Conservation (phyloP, 2,888 invertebrate species). For the Heteromyza rotundicornis region DNA sequence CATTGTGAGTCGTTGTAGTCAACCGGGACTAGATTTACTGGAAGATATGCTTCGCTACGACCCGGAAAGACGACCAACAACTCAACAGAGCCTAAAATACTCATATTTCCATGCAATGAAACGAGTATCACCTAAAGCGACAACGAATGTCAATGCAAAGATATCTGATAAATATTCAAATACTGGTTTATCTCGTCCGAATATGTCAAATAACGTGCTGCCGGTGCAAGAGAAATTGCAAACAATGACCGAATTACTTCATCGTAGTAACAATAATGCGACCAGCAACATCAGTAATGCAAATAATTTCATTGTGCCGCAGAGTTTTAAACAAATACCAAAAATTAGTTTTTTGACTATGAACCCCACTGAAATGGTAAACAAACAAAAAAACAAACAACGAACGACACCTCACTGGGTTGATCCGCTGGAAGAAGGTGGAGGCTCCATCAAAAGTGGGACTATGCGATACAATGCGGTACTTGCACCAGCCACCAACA, state of each 20-base stretch:
- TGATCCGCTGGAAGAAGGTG: slow-evolving; percentile 27
- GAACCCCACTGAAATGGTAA: slow-evolving; percentile 34
- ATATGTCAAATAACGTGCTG: slow-evolving; percentile 54
- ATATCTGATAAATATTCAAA: slow-evolving; percentile 47
- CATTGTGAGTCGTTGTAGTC: slow-evolving; percentile 82
- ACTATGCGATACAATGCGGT: slow-evolving; percentile 42
- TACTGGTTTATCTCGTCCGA: slow-evolving; percentile 38
- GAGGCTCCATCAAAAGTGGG: slow-evolving; percentile 36
- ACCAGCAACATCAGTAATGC: slow-evolving; percentile 41
- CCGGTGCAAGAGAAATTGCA: slow-evolving; percentile 56
- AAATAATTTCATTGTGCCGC: slow-evolving; percentile 25
- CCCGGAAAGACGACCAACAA: slow-evolving; percentile 89
- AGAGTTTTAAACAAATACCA: slow-evolving; percentile 35
- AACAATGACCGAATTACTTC: slow-evolving; percentile 48
- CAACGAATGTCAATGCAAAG: slow-evolving; percentile 49
- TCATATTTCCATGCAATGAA: slow-evolving; percentile 61
- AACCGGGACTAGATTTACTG: slow-evolving; percentile 82
- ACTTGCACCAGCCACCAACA: slow-evolving; percentile 37
- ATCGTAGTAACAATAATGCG: slow-evolving; percentile 31
- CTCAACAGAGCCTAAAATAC: slow-evolving; percentile 84
- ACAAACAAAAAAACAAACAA: too few relatives aligned
- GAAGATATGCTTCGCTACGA: slow-evolving; percentile 90
- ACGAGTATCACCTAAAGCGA: slow-evolving; percentile 56
- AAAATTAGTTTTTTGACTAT: slow-evolving; percentile 50
- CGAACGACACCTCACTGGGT: slow-evolving; percentile 6